Evolutionary conservation across 2,113 vertebrate species (phyloP), one percentile per base, ranked within the genome.

Genomic region (Thymallus thymallus): DNA sequence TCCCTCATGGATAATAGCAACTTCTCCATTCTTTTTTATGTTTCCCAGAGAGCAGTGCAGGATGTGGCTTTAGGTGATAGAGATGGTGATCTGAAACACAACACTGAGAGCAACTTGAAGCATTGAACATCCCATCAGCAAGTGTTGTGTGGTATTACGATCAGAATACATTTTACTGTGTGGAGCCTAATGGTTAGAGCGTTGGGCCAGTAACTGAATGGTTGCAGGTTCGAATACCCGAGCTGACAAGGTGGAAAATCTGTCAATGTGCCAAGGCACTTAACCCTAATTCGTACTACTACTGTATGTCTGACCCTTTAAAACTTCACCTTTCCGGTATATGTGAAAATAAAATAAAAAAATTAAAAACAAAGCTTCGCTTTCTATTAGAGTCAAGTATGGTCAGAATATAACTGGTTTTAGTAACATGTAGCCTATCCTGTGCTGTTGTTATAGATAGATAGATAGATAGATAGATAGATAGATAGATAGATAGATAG

Each of bases 51-150:
- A 67, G 48, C 14, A 4, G 56, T 73, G 60, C 69, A 72, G 73
- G 45, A 69, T 80, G 69, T 71, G 45, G 73, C 69, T 80, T 76
- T 63, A 72, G 73, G 78, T 72, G 73, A 80, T 76, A 22, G 56
- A 76, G 60, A 76, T 76, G 45, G 45, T 72, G 60, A 67, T 70
- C 66, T 74, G 65, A 74, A 70, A 70, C 72, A 65, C 56, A 48
- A 63, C 73, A 76, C 69, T 72, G 78, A 72, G 71, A 48, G 69
- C 68, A 76, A 64, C 73, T 75, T 78, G 68, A 78, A 81, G 75
- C 80, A 72, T 72, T 78, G 75, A 80, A 69, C 67, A 77, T 80
- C 26, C 56, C 71, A 77, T 67, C 67, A 73, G 79, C 64, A 78
- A 78, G 76, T 26, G 61, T n/a, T 32, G 32, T 58, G 13, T 18